A percentile compares a stretch with the other conserved stretches of the same genome.
Conservation (phyloP, 2,888 invertebrate genomes). For the Acanthosepion esculentum region DNA sequence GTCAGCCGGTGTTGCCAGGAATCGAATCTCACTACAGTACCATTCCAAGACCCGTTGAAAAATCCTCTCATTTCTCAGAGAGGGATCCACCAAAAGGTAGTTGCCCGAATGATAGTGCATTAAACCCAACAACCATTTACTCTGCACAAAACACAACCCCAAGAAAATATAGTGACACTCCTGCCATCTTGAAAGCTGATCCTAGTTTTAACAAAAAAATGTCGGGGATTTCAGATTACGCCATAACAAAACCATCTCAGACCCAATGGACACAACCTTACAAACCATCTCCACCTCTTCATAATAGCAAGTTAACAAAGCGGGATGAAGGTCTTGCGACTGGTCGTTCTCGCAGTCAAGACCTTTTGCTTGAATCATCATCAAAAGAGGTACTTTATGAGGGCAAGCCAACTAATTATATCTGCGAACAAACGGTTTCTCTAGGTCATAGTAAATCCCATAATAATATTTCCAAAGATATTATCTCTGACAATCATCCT, state of each 20-base stretch:
- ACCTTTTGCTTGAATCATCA: not conserved
- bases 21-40: not conserved
- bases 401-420: not conserved
- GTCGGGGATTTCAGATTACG: not conserved
- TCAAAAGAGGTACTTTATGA: not conserved
- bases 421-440: not conserved
- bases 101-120: constrained; percentile 54
- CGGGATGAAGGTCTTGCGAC: not conserved
- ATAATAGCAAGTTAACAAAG: not conserved
- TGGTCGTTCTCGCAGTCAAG: not conserved
- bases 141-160: not conserved
- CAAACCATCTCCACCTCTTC: not conserved
- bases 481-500: not conserved
- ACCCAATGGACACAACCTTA: not conserved
- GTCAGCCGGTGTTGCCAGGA: not conserved
- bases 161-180: not conserved
- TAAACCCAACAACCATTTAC: constrained; percentile 53
- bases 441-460: constrained; percentile 34
- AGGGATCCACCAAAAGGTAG: constrained; percentile 61
- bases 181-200: not conserved
- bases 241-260: not conserved
- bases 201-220: not conserved
- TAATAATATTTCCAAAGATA: not conserved
- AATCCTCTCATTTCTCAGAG: constrained; percentile 60
- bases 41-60: not conserved